Evolutionary conservation across 2,113 vertebrate species (phyloP).

Genomic region (Clarias gariepinus): DNA sequence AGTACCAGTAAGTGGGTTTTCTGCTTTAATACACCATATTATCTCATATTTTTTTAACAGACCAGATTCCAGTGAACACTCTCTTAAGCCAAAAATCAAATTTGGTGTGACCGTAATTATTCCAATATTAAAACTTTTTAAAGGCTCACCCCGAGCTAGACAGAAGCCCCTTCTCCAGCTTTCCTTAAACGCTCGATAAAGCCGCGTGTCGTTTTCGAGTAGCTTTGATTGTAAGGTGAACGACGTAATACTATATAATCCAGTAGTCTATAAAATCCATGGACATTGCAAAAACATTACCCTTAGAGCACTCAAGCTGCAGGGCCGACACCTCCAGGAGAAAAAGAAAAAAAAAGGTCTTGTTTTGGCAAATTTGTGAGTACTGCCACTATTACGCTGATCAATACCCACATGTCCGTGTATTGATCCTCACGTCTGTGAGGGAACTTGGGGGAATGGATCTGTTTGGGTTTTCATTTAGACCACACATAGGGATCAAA

Average conservation of each 20-base stretch:
- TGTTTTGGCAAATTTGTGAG: conserved; percentile 60
- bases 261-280: conserved; percentile 54
- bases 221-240: conserved; percentile 48
- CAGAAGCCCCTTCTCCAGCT: not conserved
- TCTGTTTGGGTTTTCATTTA: conserved; percentile 61
- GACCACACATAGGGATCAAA: conserved; percentile 53
- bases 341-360: conserved; percentile 44
- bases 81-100: not conserved
- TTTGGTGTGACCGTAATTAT: not conserved
- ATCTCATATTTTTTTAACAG: not conserved
- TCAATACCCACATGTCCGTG: conserved; percentile 56
- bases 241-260: conserved; percentile 54
- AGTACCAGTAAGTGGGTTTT: conserved; percentile 1
- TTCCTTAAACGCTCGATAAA: conserved; percentile 27
- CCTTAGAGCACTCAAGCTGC: conserved; percentile 43
- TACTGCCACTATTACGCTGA: conserved; percentile 55
- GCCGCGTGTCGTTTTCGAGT: conserved; percentile 18
- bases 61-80: not conserved
- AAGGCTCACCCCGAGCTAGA: not conserved
- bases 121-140: conserved; percentile 3
- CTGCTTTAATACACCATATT: not conserved
- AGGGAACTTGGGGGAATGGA: conserved; percentile 56
- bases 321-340: conserved; percentile 42
- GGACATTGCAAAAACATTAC: conserved; percentile 54
- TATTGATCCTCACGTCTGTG: conserved; percentile 57